Evolutionary conservation across 2,888 invertebrate species (phyloP).

Genomic region (Diarsia mendica): DNA sequence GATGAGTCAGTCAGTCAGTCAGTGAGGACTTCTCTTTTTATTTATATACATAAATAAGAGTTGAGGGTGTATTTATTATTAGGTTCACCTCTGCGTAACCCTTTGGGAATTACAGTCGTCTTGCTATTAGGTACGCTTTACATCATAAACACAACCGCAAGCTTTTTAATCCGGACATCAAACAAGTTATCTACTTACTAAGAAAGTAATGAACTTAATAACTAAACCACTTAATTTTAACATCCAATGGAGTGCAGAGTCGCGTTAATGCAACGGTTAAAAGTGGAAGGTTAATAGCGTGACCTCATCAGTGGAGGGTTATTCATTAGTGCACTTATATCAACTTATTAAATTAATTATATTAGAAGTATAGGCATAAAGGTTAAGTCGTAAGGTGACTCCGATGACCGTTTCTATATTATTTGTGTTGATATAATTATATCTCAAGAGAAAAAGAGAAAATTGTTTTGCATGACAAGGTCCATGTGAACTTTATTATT

Average conservation of each 20-base stretch:
- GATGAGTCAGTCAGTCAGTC: too few species aligned
- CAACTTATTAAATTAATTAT: conserved; percentile 6
- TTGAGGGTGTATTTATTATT: too few species aligned
- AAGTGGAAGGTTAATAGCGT: conserved; percentile 70
- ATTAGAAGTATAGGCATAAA: too few species aligned
- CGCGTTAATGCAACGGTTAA: conserved; percentile 21
- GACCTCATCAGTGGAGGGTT: conserved; percentile 62
- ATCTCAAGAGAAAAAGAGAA: conserved; percentile 8
- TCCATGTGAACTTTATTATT: too few species aligned
- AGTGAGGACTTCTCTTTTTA: too few species aligned
- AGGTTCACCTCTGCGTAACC: not conserved
- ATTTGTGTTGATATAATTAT: conserved; percentile 7
- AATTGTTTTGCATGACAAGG: too few species aligned
- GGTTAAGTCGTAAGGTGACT: conserved; percentile 43
- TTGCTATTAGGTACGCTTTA: not conserved
- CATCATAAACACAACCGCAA: not conserved
- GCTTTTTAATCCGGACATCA: conserved; percentile 16
- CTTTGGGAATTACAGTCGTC: not conserved
- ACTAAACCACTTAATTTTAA: conserved; percentile 31
- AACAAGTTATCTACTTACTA: conserved; percentile 4
- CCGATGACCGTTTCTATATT: conserved; percentile 55
- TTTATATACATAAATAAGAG: too few species aligned
- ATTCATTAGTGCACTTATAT: conserved; percentile 53
- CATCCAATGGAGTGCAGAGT: conserved; percentile 22
- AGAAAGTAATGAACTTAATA: conserved; percentile 27